Percentiles rank a stretch among this genome's conserved stretches.
Conservation (phyloP, 1,140 invertebrate genomes). For the Trialeurodes vaporariorum region DNA sequence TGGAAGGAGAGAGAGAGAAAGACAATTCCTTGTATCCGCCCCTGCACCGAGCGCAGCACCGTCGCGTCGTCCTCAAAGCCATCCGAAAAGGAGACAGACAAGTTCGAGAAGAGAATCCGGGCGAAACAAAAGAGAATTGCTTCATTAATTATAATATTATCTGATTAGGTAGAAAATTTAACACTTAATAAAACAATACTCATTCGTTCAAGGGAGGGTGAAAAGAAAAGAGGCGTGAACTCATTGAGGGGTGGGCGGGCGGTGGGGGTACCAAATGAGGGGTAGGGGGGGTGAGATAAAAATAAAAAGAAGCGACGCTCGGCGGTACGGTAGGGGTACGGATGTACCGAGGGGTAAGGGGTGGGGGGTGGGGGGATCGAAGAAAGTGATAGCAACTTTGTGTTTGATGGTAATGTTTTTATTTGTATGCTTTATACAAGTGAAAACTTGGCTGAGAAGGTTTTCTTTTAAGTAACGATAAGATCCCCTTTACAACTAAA, state of each 20-base stretch:
- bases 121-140: neutral
- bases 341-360: neutral
- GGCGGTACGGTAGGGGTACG: too few species aligned
- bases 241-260: too few species aligned
- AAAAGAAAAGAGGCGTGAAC: too few species aligned
- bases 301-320: neutral
- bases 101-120: too few species aligned
- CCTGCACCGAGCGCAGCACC: too few species aligned
- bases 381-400: neutral
- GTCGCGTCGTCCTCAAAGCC: too few species aligned
- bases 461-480: neutral
- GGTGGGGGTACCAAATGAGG: too few species aligned
- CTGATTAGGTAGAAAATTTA: neutral
- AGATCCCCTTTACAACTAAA: conserved; percentile 1
- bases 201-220: neutral
- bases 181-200: neutral
- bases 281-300: neutral
- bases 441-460: neutral
- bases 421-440: neutral
- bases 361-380: neutral
- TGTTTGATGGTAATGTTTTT: neutral
- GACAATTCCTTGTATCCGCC: too few species aligned
- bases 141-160: neutral
- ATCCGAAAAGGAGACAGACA: too few species aligned
- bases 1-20: too few species aligned